Evolutionary conservation across 2,797 vertebrate genomes (phyloP).

Genomic region (Schizopygopsis pylzovi): DNA sequence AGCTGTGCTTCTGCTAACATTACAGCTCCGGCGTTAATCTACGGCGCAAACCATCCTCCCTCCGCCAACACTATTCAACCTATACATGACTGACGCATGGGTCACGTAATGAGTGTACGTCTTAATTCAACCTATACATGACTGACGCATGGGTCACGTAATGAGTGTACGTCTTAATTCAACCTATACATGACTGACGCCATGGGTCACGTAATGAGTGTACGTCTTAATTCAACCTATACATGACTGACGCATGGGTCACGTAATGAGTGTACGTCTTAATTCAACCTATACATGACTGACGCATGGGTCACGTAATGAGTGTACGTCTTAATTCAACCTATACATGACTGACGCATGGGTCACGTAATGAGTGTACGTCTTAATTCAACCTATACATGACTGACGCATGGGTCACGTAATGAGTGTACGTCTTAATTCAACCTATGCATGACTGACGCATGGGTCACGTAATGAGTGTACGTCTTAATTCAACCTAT

Average conservation of each 20-base stretch:
- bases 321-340: background rate
- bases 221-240: background rate
- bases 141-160: background rate
- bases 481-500: background rate
- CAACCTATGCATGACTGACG: background rate
- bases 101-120: no score
- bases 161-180: no score
- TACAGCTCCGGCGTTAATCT: background rate
- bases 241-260: background rate
- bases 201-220: background rate
- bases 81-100: background rate
- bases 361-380: no score
- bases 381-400: background rate
- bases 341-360: background rate
- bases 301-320: background rate
- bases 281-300: background rate
- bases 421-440: no score
- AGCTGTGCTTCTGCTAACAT: slow-evolving; percentile 28
- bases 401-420: background rate
- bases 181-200: background rate
- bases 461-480: background rate
- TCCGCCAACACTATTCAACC: background rate
- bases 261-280: no score
- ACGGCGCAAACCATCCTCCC: background rate
- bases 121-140: background rate